Base-by-base conservation (phyloP, 1,140 invertebrate genomes). In the Muscidifurax raptorellus region DNA sequence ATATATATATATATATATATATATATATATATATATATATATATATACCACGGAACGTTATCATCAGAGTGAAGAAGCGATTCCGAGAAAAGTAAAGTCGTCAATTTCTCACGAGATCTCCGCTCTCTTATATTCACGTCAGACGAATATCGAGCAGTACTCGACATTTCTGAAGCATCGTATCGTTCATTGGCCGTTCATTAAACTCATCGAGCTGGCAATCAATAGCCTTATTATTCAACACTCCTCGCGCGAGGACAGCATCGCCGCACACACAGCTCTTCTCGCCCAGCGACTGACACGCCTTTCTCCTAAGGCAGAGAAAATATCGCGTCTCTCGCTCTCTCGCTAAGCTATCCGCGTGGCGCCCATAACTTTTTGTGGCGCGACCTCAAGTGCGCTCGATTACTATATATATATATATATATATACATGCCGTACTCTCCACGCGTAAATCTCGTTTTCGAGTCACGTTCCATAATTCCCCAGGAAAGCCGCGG, bases 391-490 rank as follows among this genome's bases (percentile, higher is more conserved):
- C 83, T 87, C 87, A 86, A 87, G 69, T 77, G 52, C 74, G 7
- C 66, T 69, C 66, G 4, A 59, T 18, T 52, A 40, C 36, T 40
- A 10, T 40, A 40, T 40, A 15, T 47, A 12, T 12, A n/a, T n/a
- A n/a, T n/a, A n/a, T n/a, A n/a, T n/a, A n/a, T 18, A 6, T 10
- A 47, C 44, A 13, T 10, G 9, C 44, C 47, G 18, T 2, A 18
- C 47, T 52, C 15, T 52, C 5, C 32, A 72, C 80, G 82, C 87
- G 86, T 90, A 90, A 90, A 91, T 91, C 87, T 88, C 86, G 80
- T 81, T 83, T 88, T 88, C 88, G 80, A 83, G 87, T 88, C 88
- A 87, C 88, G 88, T 90, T 88, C 86, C 89, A 89, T 90, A 91
- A 90, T 89, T 90, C 79, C 25, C 67, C 32, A 69, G 85, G 72